These are phyloP conservation scores for Odontocerum albicorne DNA, from an alignment of 2,888 invertebrate species.

Conservation along the genomic window DNA sequence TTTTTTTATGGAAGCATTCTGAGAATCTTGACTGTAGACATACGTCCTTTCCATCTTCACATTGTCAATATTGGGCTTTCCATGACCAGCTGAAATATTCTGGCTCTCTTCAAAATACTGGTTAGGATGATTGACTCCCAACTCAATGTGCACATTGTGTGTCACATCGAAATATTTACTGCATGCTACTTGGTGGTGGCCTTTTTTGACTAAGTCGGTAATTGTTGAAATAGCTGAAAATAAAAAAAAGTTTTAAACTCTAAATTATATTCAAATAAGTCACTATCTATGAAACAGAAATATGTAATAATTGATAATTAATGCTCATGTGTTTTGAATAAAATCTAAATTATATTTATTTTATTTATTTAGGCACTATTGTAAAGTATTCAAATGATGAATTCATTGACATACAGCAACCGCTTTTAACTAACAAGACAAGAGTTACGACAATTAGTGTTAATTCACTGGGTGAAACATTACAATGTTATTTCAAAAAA, in stretches of 20 bases:
- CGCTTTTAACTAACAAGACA: too few species aligned
- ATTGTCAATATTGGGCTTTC: conserved; percentile 42
- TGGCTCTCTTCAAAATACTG: conserved; percentile 86
- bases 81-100: conserved; percentile 50
- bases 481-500: too few species aligned
- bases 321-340: too few species aligned
- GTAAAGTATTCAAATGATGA: too few species aligned
- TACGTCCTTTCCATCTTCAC: conserved; percentile 22
- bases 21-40: conserved; percentile 13
- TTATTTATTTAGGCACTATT: too few species aligned
- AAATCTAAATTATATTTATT: too few species aligned
- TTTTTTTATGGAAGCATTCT: conserved; percentile 10
- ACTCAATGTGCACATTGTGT: conserved; percentile 65
- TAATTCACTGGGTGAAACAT: too few species aligned
- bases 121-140: conserved; percentile 87
- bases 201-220: conserved; percentile 68
- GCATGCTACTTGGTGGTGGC: conserved; percentile 89
- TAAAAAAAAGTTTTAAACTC: conserved; percentile 37
- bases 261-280: too few species aligned
- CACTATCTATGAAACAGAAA: too few species aligned
- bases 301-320: too few species aligned
- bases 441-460: too few species aligned
- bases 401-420: too few species aligned
- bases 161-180: conserved; percentile 80
- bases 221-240: conserved; percentile 70